Evolutionary conservation across 2,797 vertebrate species (phyloP).

Genomic region (Bradypodion ventrale): DNA sequence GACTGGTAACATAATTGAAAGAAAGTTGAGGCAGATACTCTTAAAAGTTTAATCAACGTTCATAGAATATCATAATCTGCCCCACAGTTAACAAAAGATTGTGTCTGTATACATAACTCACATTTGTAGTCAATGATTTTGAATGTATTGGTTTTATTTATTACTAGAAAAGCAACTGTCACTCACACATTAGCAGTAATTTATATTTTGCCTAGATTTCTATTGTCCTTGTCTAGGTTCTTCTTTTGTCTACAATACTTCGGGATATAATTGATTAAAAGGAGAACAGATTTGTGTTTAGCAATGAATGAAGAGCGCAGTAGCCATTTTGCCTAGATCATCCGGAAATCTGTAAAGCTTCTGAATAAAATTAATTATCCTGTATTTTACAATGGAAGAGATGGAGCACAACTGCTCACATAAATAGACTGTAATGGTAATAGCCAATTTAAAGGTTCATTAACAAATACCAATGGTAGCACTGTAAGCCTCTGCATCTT

Average conservation of each 20-base stretch:
- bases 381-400: conserved; percentile 50
- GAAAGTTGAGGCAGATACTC: not conserved
- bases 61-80: not conserved
- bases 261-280: conserved; percentile 17
- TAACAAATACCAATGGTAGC: conserved; percentile 46
- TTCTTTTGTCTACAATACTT: not conserved
- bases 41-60: not conserved
- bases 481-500: conserved; percentile 30
- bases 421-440: conserved; percentile 47
- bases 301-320: conserved; percentile 11
- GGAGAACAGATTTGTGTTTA: not conserved
- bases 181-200: not conserved
- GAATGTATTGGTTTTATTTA: not conserved
- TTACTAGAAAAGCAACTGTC: not conserved
- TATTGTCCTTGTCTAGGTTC: not conserved
- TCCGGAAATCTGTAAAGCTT: conserved; percentile 38
- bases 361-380: conserved; percentile 46
- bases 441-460: conserved; percentile 58
- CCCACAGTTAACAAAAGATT: conserved; percentile 6
- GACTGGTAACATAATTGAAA: not conserved
- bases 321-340: conserved; percentile 30
- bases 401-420: conserved; percentile 15
- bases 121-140: not conserved
- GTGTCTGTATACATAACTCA: not conserved
- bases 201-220: not conserved